phyloP scores from a whole-genome alignment of 64 coral and sea anemone species.

The Montipora sp. region DNA sequence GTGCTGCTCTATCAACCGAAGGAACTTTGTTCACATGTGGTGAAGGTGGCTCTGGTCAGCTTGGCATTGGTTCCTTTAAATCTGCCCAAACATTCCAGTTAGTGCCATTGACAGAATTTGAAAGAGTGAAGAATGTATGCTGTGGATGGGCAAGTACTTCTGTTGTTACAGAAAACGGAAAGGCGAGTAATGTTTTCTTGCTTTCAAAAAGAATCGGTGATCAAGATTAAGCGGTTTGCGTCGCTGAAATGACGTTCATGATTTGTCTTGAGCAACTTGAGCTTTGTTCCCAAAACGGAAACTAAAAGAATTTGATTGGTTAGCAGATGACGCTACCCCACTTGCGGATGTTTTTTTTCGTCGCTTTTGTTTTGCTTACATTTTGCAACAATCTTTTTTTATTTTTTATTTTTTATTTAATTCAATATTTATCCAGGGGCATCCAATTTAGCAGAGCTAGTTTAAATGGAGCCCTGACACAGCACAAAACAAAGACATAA shows the following conservation, averaged over 20 bases:
- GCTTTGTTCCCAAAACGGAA: too few species aligned
- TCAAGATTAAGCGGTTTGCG: not conserved
- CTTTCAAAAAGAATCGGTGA: not conserved
- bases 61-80: slow-evolving; percentile 64
- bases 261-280: too few species aligned
- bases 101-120: slow-evolving; percentile 51
- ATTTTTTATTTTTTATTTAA: too few species aligned
- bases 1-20: slow-evolving; percentile 64
- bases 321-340: too few species aligned
- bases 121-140: slow-evolving; percentile 50
- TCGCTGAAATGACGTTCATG: not conserved
- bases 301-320: too few species aligned
- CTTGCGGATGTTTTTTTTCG: too few species aligned
- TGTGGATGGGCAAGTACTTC: slow-evolving; percentile 78
- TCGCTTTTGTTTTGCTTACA: too few species aligned
- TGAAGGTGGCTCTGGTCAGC: slow-evolving; percentile 45
- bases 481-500: too few species aligned
- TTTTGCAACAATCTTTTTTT: too few species aligned
- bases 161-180: slow-evolving; percentile 49
- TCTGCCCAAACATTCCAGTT: slow-evolving; percentile 39
- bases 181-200: slow-evolving; percentile 28
- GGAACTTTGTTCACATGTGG: slow-evolving; percentile 65
- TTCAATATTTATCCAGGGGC: too few species aligned
- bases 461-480: too few species aligned
- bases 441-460: too few species aligned